These are phyloP conservation scores for Halichondria panicea DNA, from an alignment of 37 sponge, comb jelly and placozoan species.

Conservation along the genomic window DNA sequence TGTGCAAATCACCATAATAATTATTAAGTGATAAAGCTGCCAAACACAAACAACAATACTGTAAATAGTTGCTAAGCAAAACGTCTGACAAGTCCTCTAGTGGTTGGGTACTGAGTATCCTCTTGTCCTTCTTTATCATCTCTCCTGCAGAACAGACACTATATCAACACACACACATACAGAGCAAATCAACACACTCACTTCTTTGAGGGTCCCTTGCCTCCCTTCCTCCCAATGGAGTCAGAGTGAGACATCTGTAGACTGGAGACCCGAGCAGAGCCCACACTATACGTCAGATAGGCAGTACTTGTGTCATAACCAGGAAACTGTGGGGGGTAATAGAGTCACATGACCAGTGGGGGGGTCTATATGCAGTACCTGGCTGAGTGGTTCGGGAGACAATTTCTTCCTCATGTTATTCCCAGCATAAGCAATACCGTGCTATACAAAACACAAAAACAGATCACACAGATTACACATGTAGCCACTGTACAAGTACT, in stretches of 20 bases:
- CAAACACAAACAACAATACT: background rate
- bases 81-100: constrained; percentile 61
- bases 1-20: background rate
- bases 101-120: constrained; percentile 19
- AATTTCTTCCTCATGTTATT: constrained; percentile 83
- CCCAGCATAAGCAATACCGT: constrained; percentile 95
- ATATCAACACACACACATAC: background rate
- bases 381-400: constrained; percentile 27
- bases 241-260: background rate
- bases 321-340: background rate
- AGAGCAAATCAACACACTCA: background rate
- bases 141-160: background rate
- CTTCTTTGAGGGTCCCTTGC: constrained; percentile 1
- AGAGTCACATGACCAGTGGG: background rate
- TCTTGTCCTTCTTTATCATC: background rate
- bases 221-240: background rate
- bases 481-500: background rate
- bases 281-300: constrained; percentile 44
- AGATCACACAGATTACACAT: constrained; percentile 2
- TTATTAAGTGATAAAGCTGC: background rate
- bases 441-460: constrained; percentile 26
- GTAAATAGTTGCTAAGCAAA: constrained; percentile 43
- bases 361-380: background rate
- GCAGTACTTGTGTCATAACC: constrained; percentile 39
- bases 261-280: constrained; percentile 9